Conservation (phyloP, 2,888 invertebrate genomes). For the Drosophila suboccidentalis region DNA sequence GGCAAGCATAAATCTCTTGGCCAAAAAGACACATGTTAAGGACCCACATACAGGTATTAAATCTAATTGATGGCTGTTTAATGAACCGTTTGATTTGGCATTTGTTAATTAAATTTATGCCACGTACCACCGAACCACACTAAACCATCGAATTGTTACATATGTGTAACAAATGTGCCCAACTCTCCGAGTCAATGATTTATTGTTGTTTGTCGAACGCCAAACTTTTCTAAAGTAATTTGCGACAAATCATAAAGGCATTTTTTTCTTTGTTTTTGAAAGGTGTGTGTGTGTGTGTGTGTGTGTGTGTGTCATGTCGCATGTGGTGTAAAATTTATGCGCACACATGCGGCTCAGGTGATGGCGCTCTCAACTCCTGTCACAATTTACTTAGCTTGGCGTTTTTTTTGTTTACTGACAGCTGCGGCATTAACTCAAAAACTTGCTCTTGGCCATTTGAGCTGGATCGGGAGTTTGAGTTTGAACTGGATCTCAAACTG, state of each 20-base stretch:
- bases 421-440: slow-evolving; percentile 47
- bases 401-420: slow-evolving; percentile 37
- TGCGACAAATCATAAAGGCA: slow-evolving; percentile 77
- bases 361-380: slow-evolving; percentile 30
- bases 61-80: slow-evolving; percentile 55
- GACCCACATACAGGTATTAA: slow-evolving; percentile 9
- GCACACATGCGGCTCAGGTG: slow-evolving; percentile 66
- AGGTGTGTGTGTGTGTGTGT: slow-evolving; percentile 10
- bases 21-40: slow-evolving; percentile 39
- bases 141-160: slow-evolving; percentile 37
- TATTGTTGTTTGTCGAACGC: slow-evolving; percentile 76
- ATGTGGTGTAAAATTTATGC: slow-evolving; percentile 70
- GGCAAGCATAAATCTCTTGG: slow-evolving; percentile 31
- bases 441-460: slow-evolving; percentile 37
- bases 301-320: slow-evolving; percentile 39
- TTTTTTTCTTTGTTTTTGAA: slow-evolving; percentile 34
- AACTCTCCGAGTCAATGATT: slow-evolving; percentile 56
- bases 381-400: slow-evolving; percentile 22
- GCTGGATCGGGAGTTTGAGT: not conserved
- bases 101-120: slow-evolving; percentile 73
- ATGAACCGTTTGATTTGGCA: slow-evolving; percentile 72
- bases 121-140: slow-evolving; percentile 12
- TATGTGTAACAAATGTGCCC: slow-evolving; percentile 44
- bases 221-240: slow-evolving; percentile 76
- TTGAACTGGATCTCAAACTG: not conserved